Conservation (phyloP, 1,140 invertebrate species). For the Pentalonia nigronervosa region DNA sequence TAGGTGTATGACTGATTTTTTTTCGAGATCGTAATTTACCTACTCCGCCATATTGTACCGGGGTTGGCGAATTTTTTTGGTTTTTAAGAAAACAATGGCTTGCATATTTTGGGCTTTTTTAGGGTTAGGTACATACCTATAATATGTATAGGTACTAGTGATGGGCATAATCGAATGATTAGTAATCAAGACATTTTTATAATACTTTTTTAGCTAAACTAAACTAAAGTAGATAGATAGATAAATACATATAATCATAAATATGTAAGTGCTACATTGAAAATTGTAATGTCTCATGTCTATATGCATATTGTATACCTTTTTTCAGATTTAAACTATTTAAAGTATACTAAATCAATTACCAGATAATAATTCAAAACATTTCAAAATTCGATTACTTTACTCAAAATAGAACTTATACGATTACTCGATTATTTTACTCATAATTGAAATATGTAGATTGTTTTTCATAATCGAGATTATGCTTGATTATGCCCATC, state of each 20-base stretch:
- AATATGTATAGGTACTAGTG: no score
- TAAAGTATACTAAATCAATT: not conserved
- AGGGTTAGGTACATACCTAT: no score
- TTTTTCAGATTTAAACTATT: slow-evolving; percentile 13
- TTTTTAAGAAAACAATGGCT: no score
- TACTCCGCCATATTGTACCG: no score
- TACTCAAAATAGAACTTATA: not conserved
- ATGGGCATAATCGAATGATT: no score
- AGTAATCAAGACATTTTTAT: no score
- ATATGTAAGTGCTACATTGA: no score
- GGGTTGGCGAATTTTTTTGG: no score
- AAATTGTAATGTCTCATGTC: not conserved
- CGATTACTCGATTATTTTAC: not conserved
- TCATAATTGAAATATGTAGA: not conserved
- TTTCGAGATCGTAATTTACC: no score
- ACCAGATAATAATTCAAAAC: not conserved
- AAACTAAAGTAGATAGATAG: not conserved
- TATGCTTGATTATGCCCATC: not conserved
- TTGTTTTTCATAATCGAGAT: not conserved
- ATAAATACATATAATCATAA: not conserved
- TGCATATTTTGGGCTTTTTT: no score
- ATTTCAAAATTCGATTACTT: not conserved
- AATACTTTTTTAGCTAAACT: not conserved
- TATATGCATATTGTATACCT: not conserved
- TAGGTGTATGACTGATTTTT: no score